Evolutionary conservation across 2,888 invertebrate species (phyloP), one percentile per base, ranked within the genome.

Genomic region (Blera fallax): DNA sequence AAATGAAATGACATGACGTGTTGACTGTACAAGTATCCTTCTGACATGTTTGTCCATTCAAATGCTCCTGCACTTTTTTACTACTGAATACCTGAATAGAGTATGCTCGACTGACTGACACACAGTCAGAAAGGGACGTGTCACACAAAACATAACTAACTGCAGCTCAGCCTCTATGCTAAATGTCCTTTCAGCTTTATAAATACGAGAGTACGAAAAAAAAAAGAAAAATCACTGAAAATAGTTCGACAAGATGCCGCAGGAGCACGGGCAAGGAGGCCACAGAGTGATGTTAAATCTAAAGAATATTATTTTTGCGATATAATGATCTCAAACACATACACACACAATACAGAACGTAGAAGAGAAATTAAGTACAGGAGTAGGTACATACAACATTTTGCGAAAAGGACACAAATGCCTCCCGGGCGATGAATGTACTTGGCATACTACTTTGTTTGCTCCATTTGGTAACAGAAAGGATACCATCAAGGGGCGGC

Each of bases 11-110:
- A 79, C 78, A 79, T 79, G 78, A 72, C 48, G 78, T 72, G 78
- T 70, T 72, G 78, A 79, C 70, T 72, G 52, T 37, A 64, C 62
- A 64, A 79, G 70, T 64, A 79, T 65, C 72, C 72, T 64, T 64
- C 70, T 79, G 56, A 72, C 78, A 79, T 72, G 78, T 79, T 79
- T 79, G 78, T 79, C 78, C 43, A 79, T 79, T 79, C 45, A 79
- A 79, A 78, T 45, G 54, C 21, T 70, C 48, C 16, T 54, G 64
- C 34, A 14, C 43, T 32, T 18, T 52, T 24, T 52, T 40, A 16
- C 4, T 52, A 5, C 56, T 65, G 69, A 69, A 69, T 69, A 77
- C 60, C 69, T 69, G 69, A 69, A 69, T 69, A 69, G 78, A n/a
- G 27, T 2, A n/a, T n/a, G 32, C 70, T 54, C 14, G 14, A 54